Conservation (phyloP, 2,113 vertebrate species). For the Eidolon helvum region DNA sequence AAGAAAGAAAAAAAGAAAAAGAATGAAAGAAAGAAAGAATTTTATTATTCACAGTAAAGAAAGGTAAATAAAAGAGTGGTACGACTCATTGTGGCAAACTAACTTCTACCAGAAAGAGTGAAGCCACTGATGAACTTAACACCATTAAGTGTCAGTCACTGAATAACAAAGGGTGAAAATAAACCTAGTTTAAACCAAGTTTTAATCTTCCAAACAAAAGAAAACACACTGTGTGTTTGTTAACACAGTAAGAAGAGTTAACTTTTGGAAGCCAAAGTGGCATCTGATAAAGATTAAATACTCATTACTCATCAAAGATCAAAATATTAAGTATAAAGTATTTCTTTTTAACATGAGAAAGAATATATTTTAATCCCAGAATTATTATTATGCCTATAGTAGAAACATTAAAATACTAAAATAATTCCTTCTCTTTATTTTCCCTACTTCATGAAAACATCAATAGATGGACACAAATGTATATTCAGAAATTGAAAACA, state of each 20-base stretch:
- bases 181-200: not conserved
- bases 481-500: not conserved
- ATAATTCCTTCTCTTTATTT: not conserved
- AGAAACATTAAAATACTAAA: slow-evolving; percentile 25
- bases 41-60: not conserved
- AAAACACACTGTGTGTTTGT: not conserved
- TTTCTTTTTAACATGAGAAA: not conserved
- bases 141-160: not conserved
- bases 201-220: not conserved
- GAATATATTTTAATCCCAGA: not conserved
- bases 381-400: not conserved
- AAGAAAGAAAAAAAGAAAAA: too few relatives aligned
- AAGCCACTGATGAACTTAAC: not conserved
- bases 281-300: slow-evolving; percentile 31
- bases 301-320: not conserved
- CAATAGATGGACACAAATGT: not conserved
- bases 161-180: not conserved
- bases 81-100: not conserved
- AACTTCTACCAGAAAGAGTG: not conserved
- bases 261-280: not conserved
- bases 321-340: not conserved
- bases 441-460: not conserved
- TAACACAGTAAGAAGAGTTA: not conserved
- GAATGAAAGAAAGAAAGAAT: too few relatives aligned
- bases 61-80: not conserved